These are phyloP conservation scores for Cantharis rufa DNA, from an alignment of 2,888 invertebrate species.

Conservation along the genomic window DNA sequence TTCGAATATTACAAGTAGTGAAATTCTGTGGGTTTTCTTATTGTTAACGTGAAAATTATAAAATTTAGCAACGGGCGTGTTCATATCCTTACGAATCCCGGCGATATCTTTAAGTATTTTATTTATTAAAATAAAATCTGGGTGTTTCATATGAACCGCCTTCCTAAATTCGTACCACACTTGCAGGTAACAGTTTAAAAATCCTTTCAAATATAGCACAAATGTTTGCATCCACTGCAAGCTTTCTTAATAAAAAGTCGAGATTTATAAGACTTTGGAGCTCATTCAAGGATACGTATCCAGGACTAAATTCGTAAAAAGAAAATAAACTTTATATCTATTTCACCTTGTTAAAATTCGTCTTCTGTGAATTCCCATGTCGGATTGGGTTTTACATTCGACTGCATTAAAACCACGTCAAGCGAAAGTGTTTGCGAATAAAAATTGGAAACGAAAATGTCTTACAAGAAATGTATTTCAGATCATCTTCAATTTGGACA, in stretches of 20 bases:
- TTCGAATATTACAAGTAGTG: neutral
- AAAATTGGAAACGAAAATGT: slow-evolving; percentile 34
- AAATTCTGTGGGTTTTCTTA: neutral
- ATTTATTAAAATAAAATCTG: neutral
- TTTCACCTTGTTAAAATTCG: slow-evolving; percentile 40
- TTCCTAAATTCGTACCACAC: neutral
- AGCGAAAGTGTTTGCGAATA: slow-evolving; percentile 40
- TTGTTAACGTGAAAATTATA: neutral
- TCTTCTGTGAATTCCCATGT: slow-evolving; percentile 38
- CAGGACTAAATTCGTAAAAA: slow-evolving; percentile 23
- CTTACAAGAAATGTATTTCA: slow-evolving; percentile 27
- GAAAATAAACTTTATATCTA: slow-evolving; percentile 32
- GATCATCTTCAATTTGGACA: slow-evolving; percentile 19
- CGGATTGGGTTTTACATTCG: slow-evolving; percentile 41
- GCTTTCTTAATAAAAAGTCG: neutral
- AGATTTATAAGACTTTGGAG: neutral
- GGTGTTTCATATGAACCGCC: too few relatives aligned
- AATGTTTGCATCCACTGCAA: neutral
- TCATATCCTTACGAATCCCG: neutral
- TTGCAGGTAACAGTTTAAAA: neutral
- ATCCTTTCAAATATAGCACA: neutral
- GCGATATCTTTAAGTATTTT: neutral
- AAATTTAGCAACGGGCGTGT: neutral
- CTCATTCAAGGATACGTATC: slow-evolving; percentile 8
- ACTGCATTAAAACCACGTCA: slow-evolving; percentile 40